These are phyloP conservation scores for Aphelenchoides avenae DNA, from an alignment of 1,140 invertebrate genomes.

Conservation along the genomic window DNA sequence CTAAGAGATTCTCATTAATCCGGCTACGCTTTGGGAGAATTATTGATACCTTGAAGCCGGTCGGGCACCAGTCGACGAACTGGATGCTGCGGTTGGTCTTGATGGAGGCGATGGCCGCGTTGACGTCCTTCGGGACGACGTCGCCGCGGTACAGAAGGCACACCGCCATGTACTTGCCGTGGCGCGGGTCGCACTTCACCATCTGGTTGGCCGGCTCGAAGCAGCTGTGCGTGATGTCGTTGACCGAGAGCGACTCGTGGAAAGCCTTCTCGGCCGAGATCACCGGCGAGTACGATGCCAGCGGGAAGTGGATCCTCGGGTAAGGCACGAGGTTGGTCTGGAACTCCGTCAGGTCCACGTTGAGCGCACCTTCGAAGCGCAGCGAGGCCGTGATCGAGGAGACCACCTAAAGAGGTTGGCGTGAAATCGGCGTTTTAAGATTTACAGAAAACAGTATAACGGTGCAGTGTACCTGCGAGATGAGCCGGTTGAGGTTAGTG, in stretches of 20 bases:
- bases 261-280: conserved; percentile 81
- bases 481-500: conserved; percentile 69
- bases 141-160: conserved; percentile 58
- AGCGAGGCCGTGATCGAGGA: conserved; percentile 68
- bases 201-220: conserved; percentile 84
- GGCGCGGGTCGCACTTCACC: conserved; percentile 69
- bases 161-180: conserved; percentile 60
- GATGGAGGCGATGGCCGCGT: conserved; percentile 71
- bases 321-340: conserved; percentile 69
- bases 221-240: conserved; percentile 80
- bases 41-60: conserved; percentile 74
- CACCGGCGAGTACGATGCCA: conserved; percentile 80
- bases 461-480: conserved; percentile 59
- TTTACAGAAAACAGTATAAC: too few species aligned
- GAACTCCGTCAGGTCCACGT: conserved; percentile 70
- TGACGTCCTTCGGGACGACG: conserved; percentile 65
- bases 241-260: conserved; percentile 70
- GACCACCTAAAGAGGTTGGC: conserved; percentile 64
- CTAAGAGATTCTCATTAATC: conserved; percentile 42
- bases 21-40: too few species aligned
- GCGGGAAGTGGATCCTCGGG: conserved; percentile 68
- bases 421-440: too few species aligned
- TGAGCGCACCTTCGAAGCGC: conserved; percentile 71
- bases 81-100: conserved; percentile 57
- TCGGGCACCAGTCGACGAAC: conserved; percentile 80